phyloP scores from a whole-genome alignment of 2,113 vertebrate species.

The Corythornis madagascariensis region DNA sequence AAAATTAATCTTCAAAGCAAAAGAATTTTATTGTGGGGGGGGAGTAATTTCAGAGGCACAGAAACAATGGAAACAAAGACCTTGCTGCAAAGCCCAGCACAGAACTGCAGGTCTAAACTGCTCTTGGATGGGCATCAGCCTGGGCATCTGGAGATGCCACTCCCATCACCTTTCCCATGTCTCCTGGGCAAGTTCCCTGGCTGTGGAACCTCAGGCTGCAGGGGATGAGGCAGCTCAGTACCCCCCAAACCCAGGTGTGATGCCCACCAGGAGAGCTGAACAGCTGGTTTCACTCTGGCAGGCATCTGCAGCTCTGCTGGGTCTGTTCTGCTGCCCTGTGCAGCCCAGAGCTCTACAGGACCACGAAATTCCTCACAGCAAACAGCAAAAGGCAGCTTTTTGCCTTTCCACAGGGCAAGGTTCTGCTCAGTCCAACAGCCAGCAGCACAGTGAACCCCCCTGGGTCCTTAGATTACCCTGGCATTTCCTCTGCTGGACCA shows the following conservation, averaged over 20 bases:
- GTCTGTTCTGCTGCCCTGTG: background rate
- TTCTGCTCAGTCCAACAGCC: background rate
- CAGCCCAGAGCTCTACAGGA: background rate
- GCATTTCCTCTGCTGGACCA: constrained; percentile 73
- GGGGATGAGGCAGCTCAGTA: background rate
- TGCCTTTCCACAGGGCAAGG: constrained; percentile 17
- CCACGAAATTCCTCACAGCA: background rate
- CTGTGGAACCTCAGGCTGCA: background rate
- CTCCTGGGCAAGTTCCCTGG: background rate
- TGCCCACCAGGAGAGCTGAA: background rate
- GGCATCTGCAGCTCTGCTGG: background rate
- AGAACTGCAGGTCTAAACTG: background rate
- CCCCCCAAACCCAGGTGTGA: background rate
- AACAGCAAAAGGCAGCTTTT: background rate
- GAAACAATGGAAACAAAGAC: background rate
- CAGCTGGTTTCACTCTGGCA: background rate
- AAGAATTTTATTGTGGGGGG: background rate
- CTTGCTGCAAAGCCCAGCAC: background rate
- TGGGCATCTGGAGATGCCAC: background rate
- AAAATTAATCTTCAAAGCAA: constrained; percentile 15
- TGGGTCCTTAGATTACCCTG: constrained; percentile 66
- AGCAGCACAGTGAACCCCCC: constrained; percentile 55
- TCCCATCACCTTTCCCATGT: background rate
- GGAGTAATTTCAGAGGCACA: background rate
- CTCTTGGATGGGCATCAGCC: background rate